Evolutionary conservation across 2,797 vertebrate genomes (phyloP), one percentile per base, ranked within the genome.

Genomic region (Zenarchopterus dispar): DNA sequence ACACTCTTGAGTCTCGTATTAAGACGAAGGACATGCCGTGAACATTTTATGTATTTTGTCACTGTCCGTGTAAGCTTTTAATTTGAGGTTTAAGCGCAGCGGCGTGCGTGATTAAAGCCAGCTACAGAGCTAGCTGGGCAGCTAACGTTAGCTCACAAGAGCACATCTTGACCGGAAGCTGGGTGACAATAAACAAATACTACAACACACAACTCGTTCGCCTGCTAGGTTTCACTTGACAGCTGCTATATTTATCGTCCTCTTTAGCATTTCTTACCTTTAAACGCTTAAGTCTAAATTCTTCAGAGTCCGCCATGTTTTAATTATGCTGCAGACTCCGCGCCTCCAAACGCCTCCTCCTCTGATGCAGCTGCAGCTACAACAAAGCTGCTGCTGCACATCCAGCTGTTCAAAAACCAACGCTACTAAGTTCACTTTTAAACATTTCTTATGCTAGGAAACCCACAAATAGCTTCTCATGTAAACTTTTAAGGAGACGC

Each of bases 241-340:
- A 10, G 6, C 0, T 3, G 3, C 7, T 28, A 5, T 4, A 5
- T 6, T 2, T 18, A 6, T 1, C 13, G 0, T 17, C 0, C 0
- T 0, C 2, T 2, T 23, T 4, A 18, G 6, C 9, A 17, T 36
- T 39, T 44, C 75, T 69, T 81, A 92, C 91, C 91, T 90, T 77
- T 70, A 89, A 56, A 36, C 88, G 82, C 71, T 85, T 90, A 18
- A 76, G 78, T 80, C 85, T 84, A 64, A 75, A 86, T 66, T 91
- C 90, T 62, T 91, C 86, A 17, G 87, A 86, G 5, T 91, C 89
- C 89, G 90, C 91, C 91, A 92, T 92, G 87, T 92, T 91, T 90
- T 84, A 88, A 86, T 88, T 72, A 84, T 78, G 80, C 80, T 73
- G 81, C 84, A 84, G 75, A 75, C 86, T 56, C 70, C 79, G 84